Conservation (phyloP, 1,140 invertebrate genomes). For the Bombus confusus region DNA sequence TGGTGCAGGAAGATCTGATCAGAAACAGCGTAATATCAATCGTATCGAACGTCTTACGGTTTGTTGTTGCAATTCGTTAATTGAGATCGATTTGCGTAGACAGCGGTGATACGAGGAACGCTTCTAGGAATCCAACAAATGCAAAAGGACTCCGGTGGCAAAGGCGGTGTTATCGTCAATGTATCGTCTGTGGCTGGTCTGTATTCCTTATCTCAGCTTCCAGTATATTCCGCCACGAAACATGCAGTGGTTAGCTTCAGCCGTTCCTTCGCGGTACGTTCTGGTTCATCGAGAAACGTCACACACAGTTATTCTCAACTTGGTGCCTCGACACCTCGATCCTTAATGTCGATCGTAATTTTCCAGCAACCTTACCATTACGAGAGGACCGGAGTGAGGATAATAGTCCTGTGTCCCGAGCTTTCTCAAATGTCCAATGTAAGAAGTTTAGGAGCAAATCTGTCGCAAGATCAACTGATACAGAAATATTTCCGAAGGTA, state of each 20-base stretch:
- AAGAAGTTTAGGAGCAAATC: slow-evolving; percentile 50
- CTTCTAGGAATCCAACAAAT: slow-evolving; percentile 82
- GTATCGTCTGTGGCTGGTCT: slow-evolving; percentile 85
- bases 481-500: slow-evolving; percentile 59
- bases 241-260: slow-evolving; percentile 84
- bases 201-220: slow-evolving; percentile 83
- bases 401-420: slow-evolving; percentile 80
- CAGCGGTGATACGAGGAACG: slow-evolving; percentile 78
- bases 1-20: neutral
- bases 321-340: no score
- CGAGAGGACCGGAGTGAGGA: slow-evolving; percentile 79
- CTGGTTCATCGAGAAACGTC: neutral
- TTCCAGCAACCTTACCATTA: slow-evolving; percentile 78
- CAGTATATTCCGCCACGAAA: slow-evolving; percentile 87
- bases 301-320: neutral
- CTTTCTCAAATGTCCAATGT: slow-evolving; percentile 72
- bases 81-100: slow-evolving; percentile 68
- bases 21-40: neutral
- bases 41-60: neutral
- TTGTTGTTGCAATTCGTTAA: neutral
- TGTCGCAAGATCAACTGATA: slow-evolving; percentile 48
- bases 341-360: neutral
- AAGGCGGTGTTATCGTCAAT: slow-evolving; percentile 86
- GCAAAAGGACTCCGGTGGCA: slow-evolving; percentile 84
- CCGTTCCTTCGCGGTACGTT: slow-evolving; percentile 79